phyloP scores from a whole-genome alignment of 2,797 vertebrate genomes.

The Aplochiton taeniatus region DNA sequence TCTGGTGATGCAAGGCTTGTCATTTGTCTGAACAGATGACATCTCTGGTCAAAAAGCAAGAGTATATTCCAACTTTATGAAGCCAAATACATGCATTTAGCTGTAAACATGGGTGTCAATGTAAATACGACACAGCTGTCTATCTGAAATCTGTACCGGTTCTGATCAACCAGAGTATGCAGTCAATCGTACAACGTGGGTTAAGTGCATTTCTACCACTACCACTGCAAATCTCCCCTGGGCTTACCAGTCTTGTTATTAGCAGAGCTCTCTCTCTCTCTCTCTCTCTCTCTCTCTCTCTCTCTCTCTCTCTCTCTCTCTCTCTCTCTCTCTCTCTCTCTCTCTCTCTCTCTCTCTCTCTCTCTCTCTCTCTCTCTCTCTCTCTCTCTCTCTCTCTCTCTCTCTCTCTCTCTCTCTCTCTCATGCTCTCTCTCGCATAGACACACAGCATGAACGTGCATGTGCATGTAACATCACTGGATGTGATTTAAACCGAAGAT shows the following conservation, averaged over 20 bases:
- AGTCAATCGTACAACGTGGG: not conserved
- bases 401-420: too few species aligned
- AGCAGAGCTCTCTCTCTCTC: constrained; percentile 2
- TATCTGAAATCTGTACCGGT: constrained; percentile 3
- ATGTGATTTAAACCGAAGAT: constrained; percentile 51
- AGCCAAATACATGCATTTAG: not conserved
- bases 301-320: too few species aligned
- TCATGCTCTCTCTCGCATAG: too few species aligned
- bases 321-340: too few species aligned
- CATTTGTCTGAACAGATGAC: too few species aligned
- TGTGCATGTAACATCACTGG: constrained; percentile 43
- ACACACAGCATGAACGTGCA: not conserved
- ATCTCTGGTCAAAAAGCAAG: not conserved
- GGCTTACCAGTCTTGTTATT: constrained; percentile 24
- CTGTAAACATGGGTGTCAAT: constrained; percentile 1
- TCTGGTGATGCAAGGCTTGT: too few species aligned
- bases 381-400: too few species aligned
- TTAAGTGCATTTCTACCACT: constrained; percentile 1
- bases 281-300: too few species aligned
- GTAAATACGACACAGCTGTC: not conserved
- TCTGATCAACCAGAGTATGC: not conserved
- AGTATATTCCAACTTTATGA: not conserved
- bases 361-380: too few species aligned
- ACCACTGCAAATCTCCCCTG: constrained; percentile 6
- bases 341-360: too few species aligned